phyloP scores from a whole-genome alignment of 2,888 invertebrate genomes.

The Gasteruption jaculator region DNA sequence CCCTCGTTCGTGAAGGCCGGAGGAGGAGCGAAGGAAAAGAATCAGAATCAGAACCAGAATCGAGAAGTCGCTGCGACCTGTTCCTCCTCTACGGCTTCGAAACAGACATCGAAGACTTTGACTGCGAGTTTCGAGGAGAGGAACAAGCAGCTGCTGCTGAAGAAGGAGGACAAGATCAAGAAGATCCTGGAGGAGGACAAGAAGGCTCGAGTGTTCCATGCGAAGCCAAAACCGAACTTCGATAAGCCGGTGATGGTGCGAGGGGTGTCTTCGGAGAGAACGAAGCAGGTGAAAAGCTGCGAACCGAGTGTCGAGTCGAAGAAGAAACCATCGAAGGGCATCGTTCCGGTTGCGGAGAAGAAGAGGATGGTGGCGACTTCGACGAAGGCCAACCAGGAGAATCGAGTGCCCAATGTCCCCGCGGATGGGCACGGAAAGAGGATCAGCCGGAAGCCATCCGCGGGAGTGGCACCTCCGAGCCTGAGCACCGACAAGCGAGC shows the following conservation, averaged over 20 bases:
- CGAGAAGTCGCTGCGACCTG: constrained; percentile 9
- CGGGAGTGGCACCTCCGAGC: too few species aligned
- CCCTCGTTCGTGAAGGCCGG: constrained; percentile 49
- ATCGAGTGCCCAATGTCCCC: constrained; percentile 14
- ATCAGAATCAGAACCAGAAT: constrained; percentile 8
- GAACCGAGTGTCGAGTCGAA: too few species aligned
- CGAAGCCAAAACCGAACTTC: constrained; percentile 62
- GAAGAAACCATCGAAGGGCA: background rate
- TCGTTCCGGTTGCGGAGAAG: background rate
- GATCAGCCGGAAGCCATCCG: too few species aligned
- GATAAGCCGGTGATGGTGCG: constrained; percentile 51
- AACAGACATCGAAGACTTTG: constrained; percentile 41
- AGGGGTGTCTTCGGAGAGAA: constrained; percentile 36
- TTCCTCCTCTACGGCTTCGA: constrained; percentile 19
- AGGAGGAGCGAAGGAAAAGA: constrained; percentile 15
- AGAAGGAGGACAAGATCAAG: constrained; percentile 61
- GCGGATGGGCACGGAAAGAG: too few species aligned
- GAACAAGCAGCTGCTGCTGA: constrained; percentile 57
- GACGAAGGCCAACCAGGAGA: constrained; percentile 17
- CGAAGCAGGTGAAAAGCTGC: too few species aligned
- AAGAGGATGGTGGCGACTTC: too few species aligned
- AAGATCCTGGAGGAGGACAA: constrained; percentile 59
- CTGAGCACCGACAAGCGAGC: constrained; percentile 65
- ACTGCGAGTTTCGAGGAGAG: constrained; percentile 70
- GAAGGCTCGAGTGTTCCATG: constrained; percentile 64